Conservation (phyloP, 2,888 invertebrate species). For the Diarsia dahlii region DNA sequence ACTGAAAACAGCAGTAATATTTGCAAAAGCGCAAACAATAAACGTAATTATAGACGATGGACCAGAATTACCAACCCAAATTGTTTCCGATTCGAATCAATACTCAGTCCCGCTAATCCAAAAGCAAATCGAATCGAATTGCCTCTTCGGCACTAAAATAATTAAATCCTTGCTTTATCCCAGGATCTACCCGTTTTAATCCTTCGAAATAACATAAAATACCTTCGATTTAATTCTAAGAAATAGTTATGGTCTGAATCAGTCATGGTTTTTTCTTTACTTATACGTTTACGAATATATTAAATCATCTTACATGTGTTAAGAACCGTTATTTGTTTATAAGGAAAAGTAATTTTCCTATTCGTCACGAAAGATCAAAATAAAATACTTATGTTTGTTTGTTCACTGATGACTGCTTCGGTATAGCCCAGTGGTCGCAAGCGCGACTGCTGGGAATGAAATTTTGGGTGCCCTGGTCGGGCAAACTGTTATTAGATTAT, state of each 20-base stretch:
- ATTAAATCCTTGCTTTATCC: conserved; percentile 27
- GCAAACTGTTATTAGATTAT: too few relatives aligned
- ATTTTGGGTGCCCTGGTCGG: too few relatives aligned
- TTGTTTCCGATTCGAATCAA: neutral
- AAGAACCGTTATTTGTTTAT: neutral
- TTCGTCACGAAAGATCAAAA: neutral
- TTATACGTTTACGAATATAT: neutral
- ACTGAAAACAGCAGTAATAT: neutral
- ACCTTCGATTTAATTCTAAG: neutral
- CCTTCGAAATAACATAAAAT: neutral
- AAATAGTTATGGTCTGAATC: conserved; percentile 6
- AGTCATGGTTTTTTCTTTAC: neutral
- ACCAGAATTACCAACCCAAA: conserved; percentile 1
- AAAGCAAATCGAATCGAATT: conserved; percentile 15
- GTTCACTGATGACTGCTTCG: too few relatives aligned
- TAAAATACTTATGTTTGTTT: neutral
- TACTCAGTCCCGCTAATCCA: conserved; percentile 2
- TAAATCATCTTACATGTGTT: neutral
- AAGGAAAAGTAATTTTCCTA: neutral
- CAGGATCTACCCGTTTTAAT: conserved; percentile 4
- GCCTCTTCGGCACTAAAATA: conserved; percentile 37
- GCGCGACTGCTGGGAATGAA: too few relatives aligned
- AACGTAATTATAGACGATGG: conserved; percentile 2
- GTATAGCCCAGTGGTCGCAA: too few relatives aligned
- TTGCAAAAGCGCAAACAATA: neutral